Evolutionary conservation across 2,797 vertebrate species (phyloP).

Genomic region (Xyrichtys novacula): DNA sequence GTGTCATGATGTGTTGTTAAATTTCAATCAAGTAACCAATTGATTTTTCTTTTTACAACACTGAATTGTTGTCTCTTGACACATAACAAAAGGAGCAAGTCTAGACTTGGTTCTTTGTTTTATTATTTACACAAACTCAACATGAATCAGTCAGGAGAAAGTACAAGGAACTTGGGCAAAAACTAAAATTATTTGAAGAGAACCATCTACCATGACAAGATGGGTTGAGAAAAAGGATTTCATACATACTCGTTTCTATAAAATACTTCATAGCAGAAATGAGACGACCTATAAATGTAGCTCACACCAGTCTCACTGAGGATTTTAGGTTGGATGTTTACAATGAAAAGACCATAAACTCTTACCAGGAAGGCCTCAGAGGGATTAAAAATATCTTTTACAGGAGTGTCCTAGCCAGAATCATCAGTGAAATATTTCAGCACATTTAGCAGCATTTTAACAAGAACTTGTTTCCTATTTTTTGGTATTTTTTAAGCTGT

Average conservation of each 20-base stretch:
- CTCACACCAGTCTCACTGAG: no score
- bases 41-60: not conserved
- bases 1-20: not conserved
- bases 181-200: not conserved
- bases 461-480: no score
- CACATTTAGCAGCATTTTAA: no score
- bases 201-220: not conserved
- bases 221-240: not conserved
- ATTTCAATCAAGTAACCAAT: not conserved
- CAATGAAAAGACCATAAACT: no score
- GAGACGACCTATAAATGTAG: not conserved
- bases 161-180: not conserved
- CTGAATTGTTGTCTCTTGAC: not conserved
- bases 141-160: not conserved
- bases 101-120: not conserved
- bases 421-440: no score
- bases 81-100: not conserved
- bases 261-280: not conserved
- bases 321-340: no score
- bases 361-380: no score
- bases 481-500: no score
- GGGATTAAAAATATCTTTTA: no score
- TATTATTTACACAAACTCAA: not conserved
- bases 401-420: no score
- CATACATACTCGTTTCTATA: not conserved